Percentiles rank a stretch among this genome's conserved stretches.
phyloP scores from a whole-genome alignment of 2,888 invertebrate species.

The Drosophila buzzatii region DNA sequence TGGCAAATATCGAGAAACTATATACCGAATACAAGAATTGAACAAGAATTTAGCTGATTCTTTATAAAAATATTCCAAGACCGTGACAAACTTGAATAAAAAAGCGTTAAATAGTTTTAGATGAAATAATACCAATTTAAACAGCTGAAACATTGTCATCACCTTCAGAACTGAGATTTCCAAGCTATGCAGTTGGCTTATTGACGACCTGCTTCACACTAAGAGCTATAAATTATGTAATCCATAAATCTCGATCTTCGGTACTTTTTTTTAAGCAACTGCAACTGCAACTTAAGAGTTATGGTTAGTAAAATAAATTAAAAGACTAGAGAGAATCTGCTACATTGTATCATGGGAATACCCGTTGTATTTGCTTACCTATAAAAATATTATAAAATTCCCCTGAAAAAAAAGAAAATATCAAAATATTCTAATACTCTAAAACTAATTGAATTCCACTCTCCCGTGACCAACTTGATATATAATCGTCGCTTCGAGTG shows the following conservation, averaged over 20 bases:
- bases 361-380: constrained; percentile 10
- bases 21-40: not conserved
- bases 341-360: constrained; percentile 33
- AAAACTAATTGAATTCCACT: constrained; percentile 41
- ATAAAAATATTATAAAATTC: constrained; percentile 25
- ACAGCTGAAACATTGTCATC: not conserved
- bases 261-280: not conserved
- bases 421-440: constrained; percentile 7
- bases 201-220: not conserved
- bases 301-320: constrained; percentile 22
- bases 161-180: not conserved
- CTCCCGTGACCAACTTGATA: constrained; percentile 58
- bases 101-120: not conserved
- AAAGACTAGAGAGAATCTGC: not conserved
- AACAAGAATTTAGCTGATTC: too few relatives aligned
- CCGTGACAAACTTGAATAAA: not conserved
- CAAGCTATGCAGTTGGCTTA: not conserved
- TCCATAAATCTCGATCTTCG: not conserved
- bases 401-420: constrained; percentile 7
- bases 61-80: not conserved
- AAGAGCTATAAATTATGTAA: constrained; percentile 1
- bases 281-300: not conserved
- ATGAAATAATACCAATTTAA: not conserved
- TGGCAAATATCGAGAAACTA: not conserved
- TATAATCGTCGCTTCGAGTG: constrained; percentile 3